Percentiles rank a stretch among this genome's conserved stretches.
Evolutionary conservation across 2,888 invertebrate species (phyloP).

Genomic region (Meiosimyza platycephala): DNA sequence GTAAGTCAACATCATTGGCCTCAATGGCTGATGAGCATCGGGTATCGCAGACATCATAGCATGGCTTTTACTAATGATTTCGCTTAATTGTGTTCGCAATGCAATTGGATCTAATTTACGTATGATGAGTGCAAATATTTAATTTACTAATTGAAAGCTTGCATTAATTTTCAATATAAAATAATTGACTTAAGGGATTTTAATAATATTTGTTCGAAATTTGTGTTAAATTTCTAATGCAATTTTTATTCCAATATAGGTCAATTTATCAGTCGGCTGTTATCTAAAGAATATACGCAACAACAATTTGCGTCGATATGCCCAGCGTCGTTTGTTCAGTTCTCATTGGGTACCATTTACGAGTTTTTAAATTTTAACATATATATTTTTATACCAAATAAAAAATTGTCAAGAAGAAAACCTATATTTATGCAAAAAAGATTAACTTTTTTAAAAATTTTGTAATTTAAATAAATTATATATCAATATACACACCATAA

Average conservation of each 20-base stretch:
- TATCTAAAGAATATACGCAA: conserved; percentile 62
- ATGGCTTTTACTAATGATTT: conserved; percentile 28
- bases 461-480: not conserved
- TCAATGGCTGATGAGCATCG: conserved; percentile 47
- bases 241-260: conserved; percentile 48
- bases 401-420: too few relatives aligned
- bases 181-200: too few relatives aligned
- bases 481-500: too few relatives aligned
- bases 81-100: too few relatives aligned
- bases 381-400: not conserved
- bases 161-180: too few relatives aligned
- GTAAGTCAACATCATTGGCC: conserved; percentile 59
- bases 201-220: too few relatives aligned
- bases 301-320: conserved; percentile 40
- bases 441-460: too few relatives aligned
- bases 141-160: too few relatives aligned
- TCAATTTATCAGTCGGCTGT: conserved; percentile 63
- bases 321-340: conserved; percentile 48
- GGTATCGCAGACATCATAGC: conserved; percentile 45
- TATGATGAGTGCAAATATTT: too few relatives aligned
- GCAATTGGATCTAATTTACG: too few relatives aligned
- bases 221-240: too few relatives aligned
- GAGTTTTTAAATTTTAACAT: conserved; percentile 29
- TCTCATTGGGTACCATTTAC: conserved; percentile 47
- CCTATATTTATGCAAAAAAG: too few relatives aligned